Conservation (phyloP, 2,797 vertebrate genomes). For the Syndactyla subalaris region DNA sequence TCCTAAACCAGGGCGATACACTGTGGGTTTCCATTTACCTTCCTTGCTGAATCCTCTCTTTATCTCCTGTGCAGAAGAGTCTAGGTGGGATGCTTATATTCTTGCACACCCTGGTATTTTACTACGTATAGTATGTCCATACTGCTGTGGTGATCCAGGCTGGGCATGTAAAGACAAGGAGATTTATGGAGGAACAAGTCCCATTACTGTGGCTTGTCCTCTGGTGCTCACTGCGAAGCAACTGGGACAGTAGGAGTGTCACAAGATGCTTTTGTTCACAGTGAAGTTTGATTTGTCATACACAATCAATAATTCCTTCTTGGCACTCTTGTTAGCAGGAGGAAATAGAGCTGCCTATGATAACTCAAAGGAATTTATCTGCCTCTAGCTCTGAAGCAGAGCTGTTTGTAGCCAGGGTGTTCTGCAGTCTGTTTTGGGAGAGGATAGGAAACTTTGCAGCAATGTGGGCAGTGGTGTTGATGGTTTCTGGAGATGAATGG, state of each 20-base stretch:
- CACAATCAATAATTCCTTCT: background rate
- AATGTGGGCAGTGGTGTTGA: background rate
- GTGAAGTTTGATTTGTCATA: background rate
- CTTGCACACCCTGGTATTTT: background rate
- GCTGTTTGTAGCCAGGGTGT: background rate
- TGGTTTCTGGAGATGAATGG: background rate
- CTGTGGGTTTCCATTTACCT: background rate
- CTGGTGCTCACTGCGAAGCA: rapidly evolving
- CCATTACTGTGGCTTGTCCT: background rate
- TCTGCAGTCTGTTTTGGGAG: background rate
- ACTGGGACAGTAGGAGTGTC: background rate
- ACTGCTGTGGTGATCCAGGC: background rate
- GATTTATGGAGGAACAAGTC: background rate
- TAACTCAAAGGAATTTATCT: background rate
- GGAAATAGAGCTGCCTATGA: background rate
- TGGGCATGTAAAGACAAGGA: background rate
- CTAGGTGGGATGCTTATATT: background rate
- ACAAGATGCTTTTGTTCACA: background rate
- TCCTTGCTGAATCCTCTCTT: background rate
- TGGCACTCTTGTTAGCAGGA: background rate
- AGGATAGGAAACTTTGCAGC: background rate
- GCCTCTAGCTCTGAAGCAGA: background rate
- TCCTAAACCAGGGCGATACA: background rate
- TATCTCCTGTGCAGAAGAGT: background rate
- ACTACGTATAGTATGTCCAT: background rate